Percentiles rank a stretch among this genome's conserved stretches.
Evolutionary conservation across 2,797 vertebrate genomes (phyloP).

Genomic region (Apogon hyalosoma): DNA sequence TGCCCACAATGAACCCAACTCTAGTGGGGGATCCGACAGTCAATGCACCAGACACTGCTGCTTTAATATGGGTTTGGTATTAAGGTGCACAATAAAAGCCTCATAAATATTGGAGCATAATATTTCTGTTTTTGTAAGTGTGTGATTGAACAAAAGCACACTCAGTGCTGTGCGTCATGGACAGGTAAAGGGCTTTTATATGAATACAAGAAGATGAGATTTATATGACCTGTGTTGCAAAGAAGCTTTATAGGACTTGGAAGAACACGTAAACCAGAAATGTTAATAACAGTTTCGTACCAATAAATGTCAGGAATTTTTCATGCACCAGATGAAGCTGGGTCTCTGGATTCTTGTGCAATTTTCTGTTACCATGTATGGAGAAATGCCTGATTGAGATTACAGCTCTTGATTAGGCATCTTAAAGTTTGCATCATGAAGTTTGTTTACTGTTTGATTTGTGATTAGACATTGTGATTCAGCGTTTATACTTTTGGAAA

Average conservation of each 20-base stretch:
- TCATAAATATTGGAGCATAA: background rate
- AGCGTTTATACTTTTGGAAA: too few species aligned
- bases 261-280: conserved; percentile 1
- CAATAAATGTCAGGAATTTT: conserved; percentile 15
- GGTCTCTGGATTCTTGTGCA: conserved; percentile 7
- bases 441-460: background rate
- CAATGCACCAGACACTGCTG: background rate
- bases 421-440: background rate
- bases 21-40: background rate
- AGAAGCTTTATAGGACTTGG: background rate
- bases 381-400: conserved; percentile 9
- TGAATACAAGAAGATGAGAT: conserved; percentile 15
- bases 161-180: background rate
- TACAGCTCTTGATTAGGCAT: conserved; percentile 11
- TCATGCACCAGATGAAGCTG: background rate
- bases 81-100: background rate
- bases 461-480: background rate
- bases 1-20: background rate
- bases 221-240: conserved; percentile 8
- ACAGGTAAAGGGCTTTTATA: conserved; percentile 12
- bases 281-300: conserved; percentile 9
- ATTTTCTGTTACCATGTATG: conserved; percentile 10
- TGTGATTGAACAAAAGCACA: conserved; percentile 15
- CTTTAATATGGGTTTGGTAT: background rate
- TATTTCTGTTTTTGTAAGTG: background rate